Evolutionary conservation across 2,113 vertebrate species (phyloP).

Genomic region (Mobula hypostoma): DNA sequence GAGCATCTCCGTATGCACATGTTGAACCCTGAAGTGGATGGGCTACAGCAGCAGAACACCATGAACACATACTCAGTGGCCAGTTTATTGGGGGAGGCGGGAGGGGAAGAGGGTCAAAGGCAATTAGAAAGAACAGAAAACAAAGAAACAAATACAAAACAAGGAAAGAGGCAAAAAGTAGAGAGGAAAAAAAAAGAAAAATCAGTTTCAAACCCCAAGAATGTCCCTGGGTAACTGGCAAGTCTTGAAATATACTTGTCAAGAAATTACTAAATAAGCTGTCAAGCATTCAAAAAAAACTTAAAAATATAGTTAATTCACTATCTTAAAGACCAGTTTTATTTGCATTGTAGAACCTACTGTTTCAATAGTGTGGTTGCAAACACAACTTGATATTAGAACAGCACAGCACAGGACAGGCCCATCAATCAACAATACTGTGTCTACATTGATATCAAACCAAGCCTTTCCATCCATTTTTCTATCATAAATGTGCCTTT

Average conservation of each 20-base stretch:
- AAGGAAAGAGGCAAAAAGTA: background rate
- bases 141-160: background rate
- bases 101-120: background rate
- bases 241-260: background rate
- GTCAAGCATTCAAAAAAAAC: background rate
- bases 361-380: background rate
- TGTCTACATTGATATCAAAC: too few species aligned
- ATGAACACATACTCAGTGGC: too few species aligned
- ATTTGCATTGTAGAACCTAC: background rate
- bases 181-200: background rate
- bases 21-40: too few species aligned
- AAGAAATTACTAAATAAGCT: background rate
- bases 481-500: too few species aligned
- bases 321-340: background rate
- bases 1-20: too few species aligned
- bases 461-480: too few species aligned
- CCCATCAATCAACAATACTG: too few species aligned
- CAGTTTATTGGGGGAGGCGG: too few species aligned
- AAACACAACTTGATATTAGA: too few species aligned
- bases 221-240: background rate
- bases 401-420: too few species aligned
- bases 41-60: too few species aligned
- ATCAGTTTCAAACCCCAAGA: background rate
- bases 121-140: background rate
- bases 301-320: background rate